Evolutionary conservation across 2,797 vertebrate species (phyloP).

Genomic region (Aplochiton taeniatus): DNA sequence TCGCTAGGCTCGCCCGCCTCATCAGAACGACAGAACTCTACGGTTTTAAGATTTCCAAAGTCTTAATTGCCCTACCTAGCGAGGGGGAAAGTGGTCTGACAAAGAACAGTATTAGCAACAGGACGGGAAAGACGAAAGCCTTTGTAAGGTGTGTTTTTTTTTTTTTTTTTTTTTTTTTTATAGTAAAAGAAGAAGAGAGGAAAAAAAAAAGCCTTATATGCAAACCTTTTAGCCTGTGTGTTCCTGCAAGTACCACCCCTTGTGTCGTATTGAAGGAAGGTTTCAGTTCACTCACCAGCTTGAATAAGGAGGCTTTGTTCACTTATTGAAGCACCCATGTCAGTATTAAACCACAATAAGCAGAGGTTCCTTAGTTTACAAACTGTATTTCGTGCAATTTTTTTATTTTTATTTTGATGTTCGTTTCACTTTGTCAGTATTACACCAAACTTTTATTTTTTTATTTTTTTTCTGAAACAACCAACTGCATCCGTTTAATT

Average conservation of each 20-base stretch:
- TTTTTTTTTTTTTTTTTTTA: no score
- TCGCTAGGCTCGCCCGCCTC: slow-evolving; percentile 83
- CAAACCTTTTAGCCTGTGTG: slow-evolving; percentile 99
- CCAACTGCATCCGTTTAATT: slow-evolving; percentile 97
- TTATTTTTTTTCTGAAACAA: slow-evolving; percentile 84
- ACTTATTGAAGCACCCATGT: slow-evolving; percentile 97
- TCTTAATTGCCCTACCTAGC: slow-evolving; percentile 92
- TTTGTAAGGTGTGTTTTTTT: slow-evolving; percentile 96
- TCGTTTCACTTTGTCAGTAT: slow-evolving; percentile 96
- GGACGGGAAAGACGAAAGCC: slow-evolving; percentile 82
- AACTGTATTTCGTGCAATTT: slow-evolving; percentile 97
- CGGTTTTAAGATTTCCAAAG: slow-evolving; percentile 86
- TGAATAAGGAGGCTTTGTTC: slow-evolving; percentile 92
- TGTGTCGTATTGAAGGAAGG: slow-evolving; percentile 94
- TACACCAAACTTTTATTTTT: slow-evolving; percentile 95
- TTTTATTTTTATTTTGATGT: slow-evolving; percentile 77
- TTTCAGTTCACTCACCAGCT: slow-evolving; percentile 91
- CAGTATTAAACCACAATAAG: slow-evolving; percentile 98
- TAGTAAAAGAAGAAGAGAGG: slow-evolving; percentile 57
- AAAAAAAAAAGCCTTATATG: slow-evolving; percentile 98
- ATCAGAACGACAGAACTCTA: slow-evolving; percentile 88
- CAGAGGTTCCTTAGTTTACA: slow-evolving; percentile 99
- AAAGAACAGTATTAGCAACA: slow-evolving; percentile 54
- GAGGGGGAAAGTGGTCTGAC: slow-evolving; percentile 88
- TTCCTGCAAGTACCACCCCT: slow-evolving; percentile 99